Base-by-base conservation (phyloP, 2,888 invertebrate species). In the Eupsilia transversa region DNA sequence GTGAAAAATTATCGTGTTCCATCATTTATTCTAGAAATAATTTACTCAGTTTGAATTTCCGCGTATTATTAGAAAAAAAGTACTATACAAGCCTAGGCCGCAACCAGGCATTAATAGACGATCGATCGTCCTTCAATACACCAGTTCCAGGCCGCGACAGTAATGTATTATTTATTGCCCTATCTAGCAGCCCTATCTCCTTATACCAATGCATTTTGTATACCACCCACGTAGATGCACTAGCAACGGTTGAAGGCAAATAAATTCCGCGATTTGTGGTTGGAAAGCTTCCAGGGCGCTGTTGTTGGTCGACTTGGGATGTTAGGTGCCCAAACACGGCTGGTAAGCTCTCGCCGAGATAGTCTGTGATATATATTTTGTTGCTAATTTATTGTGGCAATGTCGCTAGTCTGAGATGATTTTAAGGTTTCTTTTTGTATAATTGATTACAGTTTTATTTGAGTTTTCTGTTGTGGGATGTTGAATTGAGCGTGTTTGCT, bases 211-310 rank as follows among this genome's bases (percentile, higher is more conserved):
- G 91, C 89, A 93, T 93, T 94, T 93, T 92, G 92, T 94, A 94
- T 88, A 91, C 94, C 79, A 85, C 63, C 89, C 95, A 95, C 95
- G 95, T 95, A 94, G 91, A 93, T 94, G 93, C 93, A 93, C 93
- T 93, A 92, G 93, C 91, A 89, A 90, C 90, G 92, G 92, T 88
- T 93, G 94, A 94, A 93, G 94, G 94, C 94, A 93, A 95, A 96
- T 95, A 95, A 94, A 95, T 95, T 94, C 90, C 91, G 88, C 94
- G 94, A 94, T 95, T 95, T 95, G 95, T 92, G 95, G 95, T 94
- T 96, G 95, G 95, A 95, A 93, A 86, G 91, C 90, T 94, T 96
- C 95, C 95, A 96, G 94, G 87, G 87, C 89, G 87, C 85, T 94
- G 94, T 94, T 92, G 92, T 91, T 89, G 92, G 91, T 86, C 85